These are phyloP conservation scores for Anadara kagoshimensis DNA, from an alignment of 1,140 invertebrate genomes.

Conservation along the genomic window DNA sequence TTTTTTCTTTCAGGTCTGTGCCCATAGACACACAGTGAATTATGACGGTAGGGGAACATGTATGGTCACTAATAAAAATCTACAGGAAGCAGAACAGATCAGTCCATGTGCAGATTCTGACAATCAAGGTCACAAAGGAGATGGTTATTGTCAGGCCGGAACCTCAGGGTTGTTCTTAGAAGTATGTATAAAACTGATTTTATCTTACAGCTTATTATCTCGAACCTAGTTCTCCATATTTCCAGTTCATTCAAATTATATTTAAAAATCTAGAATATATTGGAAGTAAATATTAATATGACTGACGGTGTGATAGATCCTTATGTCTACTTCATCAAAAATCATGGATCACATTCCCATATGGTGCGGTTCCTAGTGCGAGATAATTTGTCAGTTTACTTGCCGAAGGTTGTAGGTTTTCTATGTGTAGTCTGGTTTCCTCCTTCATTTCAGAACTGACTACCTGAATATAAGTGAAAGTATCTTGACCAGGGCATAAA, in stretches of 20 bases:
- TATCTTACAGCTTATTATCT: neutral
- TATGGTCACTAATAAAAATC: conserved; percentile 85
- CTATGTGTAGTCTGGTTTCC: too few species aligned
- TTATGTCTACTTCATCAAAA: too few species aligned
- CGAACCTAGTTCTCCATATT: neutral
- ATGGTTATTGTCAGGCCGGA: conserved; percentile 31
- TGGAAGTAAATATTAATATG: too few species aligned
- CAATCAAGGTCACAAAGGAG: conserved; percentile 18
- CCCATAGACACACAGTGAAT: conserved; percentile 88
- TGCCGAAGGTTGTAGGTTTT: too few species aligned
- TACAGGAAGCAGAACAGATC: conserved; percentile 68
- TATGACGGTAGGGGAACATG: conserved; percentile 92
- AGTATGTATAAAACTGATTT: neutral
- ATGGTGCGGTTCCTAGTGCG: too few species aligned
- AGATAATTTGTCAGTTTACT: too few species aligned
- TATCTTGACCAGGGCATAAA: too few species aligned
- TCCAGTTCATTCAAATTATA: neutral
- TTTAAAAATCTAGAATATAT: neutral
- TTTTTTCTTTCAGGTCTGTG: conserved; percentile 84
- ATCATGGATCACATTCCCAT: too few species aligned
- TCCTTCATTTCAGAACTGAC: too few species aligned
- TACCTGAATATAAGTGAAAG: too few species aligned
- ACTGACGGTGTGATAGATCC: too few species aligned
- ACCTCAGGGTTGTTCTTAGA: conserved; percentile 6
- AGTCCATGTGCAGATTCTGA: conserved; percentile 23